These are phyloP conservation scores for Bugulina stolonifera DNA, from an alignment of 2,888 invertebrate genomes.

Conservation along the genomic window DNA sequence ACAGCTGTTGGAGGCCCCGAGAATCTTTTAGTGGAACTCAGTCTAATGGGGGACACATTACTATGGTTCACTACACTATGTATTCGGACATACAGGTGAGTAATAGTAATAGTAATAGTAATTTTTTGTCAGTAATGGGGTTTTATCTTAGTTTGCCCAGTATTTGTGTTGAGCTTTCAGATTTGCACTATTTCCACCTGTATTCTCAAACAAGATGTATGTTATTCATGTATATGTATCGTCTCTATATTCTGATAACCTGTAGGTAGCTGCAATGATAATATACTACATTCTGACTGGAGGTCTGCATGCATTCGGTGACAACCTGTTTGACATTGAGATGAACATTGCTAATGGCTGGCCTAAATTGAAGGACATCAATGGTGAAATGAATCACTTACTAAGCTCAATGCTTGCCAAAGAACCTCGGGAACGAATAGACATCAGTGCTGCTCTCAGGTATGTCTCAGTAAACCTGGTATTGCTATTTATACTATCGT, in stretches of 20 bases:
- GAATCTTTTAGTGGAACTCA: neutral
- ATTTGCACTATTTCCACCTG: too few species aligned
- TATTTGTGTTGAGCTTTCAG: too few species aligned
- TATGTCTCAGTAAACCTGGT: neutral
- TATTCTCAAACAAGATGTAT: too few species aligned
- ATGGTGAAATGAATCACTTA: constrained; percentile 40
- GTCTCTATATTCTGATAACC: neutral
- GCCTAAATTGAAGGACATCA: constrained; percentile 33
- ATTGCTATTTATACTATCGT: too few species aligned
- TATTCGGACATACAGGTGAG: constrained; percentile 37
- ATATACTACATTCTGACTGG: constrained; percentile 43
- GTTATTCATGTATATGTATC: too few species aligned
- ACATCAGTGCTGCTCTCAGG: constrained; percentile 30
- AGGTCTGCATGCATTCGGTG: constrained; percentile 42
- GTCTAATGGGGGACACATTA: neutral
- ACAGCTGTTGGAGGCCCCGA: constrained; percentile 23
- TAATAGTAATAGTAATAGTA: too few species aligned
- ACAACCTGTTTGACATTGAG: constrained; percentile 34
- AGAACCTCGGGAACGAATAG: constrained; percentile 33
- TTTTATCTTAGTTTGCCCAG: too few species aligned
- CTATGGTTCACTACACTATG: constrained; percentile 30
- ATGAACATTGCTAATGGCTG: constrained; percentile 34
- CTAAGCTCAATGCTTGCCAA: constrained; percentile 37
- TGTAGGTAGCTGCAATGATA: constrained; percentile 38
- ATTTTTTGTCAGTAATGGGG: too few species aligned